phyloP scores from a whole-genome alignment of 2,888 invertebrate species.

The Polymixis flavicincta region DNA sequence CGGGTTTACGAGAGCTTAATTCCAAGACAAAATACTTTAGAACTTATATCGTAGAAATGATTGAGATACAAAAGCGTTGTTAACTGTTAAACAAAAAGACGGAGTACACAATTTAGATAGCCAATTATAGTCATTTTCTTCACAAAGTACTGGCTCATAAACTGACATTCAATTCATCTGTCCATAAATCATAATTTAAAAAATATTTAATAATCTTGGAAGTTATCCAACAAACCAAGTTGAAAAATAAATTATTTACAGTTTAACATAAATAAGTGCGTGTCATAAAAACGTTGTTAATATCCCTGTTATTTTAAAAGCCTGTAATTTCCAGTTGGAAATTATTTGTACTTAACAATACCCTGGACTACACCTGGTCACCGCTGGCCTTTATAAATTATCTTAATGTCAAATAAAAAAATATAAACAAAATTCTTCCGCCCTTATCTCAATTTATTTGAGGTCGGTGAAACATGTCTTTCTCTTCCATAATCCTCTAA shows the following conservation, averaged over 20 bases:
- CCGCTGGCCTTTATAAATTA: background rate
- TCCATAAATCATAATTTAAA: slow-evolving; percentile 1
- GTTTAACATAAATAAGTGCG: slow-evolving; percentile 14
- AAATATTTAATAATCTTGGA: slow-evolving; percentile 1
- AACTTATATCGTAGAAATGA: too few species aligned
- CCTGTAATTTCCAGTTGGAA: slow-evolving; percentile 31
- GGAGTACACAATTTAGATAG: background rate
- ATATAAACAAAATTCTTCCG: background rate
- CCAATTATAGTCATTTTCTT: background rate
- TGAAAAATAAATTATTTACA: slow-evolving; percentile 21
- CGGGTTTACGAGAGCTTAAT: too few species aligned
- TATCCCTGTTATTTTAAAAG: slow-evolving; percentile 31
- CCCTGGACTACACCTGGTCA: background rate
- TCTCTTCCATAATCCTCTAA: background rate
- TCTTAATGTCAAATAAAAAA: background rate
- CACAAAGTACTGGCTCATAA: background rate
- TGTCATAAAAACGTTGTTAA: slow-evolving; percentile 22
- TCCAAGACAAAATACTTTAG: too few species aligned
- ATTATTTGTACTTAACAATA: slow-evolving; percentile 28
- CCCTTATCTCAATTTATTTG: background rate
- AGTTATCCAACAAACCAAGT: background rate
- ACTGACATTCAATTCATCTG: background rate
- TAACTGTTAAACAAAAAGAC: background rate
- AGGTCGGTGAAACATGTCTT: background rate
- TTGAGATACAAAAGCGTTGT: background rate